Evolutionary conservation across 2,888 invertebrate genomes (phyloP).

Genomic region (Chirona hameri): DNA sequence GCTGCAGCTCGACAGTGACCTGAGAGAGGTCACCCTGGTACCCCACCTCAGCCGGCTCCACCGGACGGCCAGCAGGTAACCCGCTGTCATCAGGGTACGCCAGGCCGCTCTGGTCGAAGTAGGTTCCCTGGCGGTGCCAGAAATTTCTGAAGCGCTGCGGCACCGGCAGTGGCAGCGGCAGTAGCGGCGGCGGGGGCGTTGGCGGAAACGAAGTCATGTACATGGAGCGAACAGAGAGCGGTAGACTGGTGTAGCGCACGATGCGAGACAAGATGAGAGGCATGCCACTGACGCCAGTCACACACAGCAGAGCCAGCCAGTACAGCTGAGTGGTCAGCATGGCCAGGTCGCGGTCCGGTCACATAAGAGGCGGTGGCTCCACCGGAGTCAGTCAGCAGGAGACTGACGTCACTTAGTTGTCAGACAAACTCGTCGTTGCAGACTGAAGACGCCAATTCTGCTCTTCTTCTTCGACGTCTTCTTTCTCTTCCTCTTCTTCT

Average conservation of each 20-base stretch:
- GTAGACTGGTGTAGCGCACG: neutral
- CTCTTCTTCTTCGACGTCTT: too few relatives aligned
- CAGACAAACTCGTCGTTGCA: too few relatives aligned
- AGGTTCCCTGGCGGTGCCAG: neutral
- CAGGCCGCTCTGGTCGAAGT: neutral
- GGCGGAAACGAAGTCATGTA: too few relatives aligned
- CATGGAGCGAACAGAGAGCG: neutral
- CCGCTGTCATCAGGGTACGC: neutral
- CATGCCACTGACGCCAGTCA: neutral
- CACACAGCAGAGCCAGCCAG: neutral
- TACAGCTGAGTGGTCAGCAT: too few relatives aligned
- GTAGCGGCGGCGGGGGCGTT: neutral
- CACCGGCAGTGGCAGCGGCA: too few relatives aligned
- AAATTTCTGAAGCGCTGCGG: neutral
- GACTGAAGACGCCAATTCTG: too few relatives aligned
- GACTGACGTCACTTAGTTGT: too few relatives aligned
- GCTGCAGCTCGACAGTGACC: neutral
- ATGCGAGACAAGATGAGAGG: neutral
- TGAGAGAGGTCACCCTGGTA: neutral
- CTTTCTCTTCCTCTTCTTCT: too few relatives aligned
- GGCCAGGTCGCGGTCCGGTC: too few relatives aligned
- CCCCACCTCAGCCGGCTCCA: neutral
- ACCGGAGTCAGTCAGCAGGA: too few relatives aligned
- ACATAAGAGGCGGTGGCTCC: too few relatives aligned
- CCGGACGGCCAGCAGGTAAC: neutral